Base-by-base conservation (phyloP, 2,888 invertebrate species). In the Caenorhabditis sp. region DNA sequence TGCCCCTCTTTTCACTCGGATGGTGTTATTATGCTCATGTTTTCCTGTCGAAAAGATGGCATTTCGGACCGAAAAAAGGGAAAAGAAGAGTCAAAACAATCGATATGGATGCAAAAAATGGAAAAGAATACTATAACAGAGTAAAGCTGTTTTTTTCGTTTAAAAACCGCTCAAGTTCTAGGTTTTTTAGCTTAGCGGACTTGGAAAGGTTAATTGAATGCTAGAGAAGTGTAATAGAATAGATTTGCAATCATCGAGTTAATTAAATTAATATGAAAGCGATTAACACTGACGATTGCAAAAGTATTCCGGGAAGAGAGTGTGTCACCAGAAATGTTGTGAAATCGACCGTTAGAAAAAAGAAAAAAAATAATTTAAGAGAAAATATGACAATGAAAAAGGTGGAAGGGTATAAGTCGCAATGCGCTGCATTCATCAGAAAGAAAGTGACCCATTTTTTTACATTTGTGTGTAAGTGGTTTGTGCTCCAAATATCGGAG, bases 401-500 rank as follows among this genome's bases (percentile, higher is more conserved):
- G 50, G 37, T 18, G 51, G 68, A 37, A 18, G 47, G 47, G 9
- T 13, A 62, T 55, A 68, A 62, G 62, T 78, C 58, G 60, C 56
- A 78, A 65, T 70, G 70, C 65, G 65, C 67, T 65, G 70, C 69
- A 77, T 77, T 79, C 70, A 64, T 65, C 70, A 79, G 69, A 70
- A 70, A 78, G 65, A 78, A 78, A 51, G 51, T 70, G 65, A 79
- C 78, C 78, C 78, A 70, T 79, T 70, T 47, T n/a, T 71, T 79
- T 70, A 79, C 78, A 76, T 76, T 76, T 74, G 72, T 72, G 44
- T 60, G 50, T 44, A 64, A 72, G 56, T 67, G 50, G 60, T 58
- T 51, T 62, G 20, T 70, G 70, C 69, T 70, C 68, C 35, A 61
- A 51, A 47, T 8, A 37, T 64, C 40, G 24, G 61, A 62, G 62